Evolutionary conservation across 2,888 invertebrate genomes (phyloP), one percentile per base, ranked within the genome.

Genomic region (Eupithecia subfuscata): DNA sequence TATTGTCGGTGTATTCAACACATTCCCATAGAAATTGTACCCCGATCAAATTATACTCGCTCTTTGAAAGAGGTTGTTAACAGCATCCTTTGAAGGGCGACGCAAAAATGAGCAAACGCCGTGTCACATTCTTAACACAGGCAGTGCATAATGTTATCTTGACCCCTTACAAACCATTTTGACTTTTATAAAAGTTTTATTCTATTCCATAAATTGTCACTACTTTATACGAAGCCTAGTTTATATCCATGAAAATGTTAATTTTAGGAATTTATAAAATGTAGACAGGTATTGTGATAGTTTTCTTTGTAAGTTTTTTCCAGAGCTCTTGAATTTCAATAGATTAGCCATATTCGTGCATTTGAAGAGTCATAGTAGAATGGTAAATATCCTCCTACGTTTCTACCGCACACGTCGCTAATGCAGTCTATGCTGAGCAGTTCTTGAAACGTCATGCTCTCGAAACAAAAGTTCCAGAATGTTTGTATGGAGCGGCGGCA

Each of bases 11-110:
- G 86, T 87, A 89, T 91, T 90, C 87, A 88, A 87, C 84, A 85
- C 82, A 89, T 93, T 94, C 92, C 90, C 91, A 93, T 92, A 94
- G 93, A 93, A 93, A 92, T 83, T 87, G 87, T 90, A 94, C 94
- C 95, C 95, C 90, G 92, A 93, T 92, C 90, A 92, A 93, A 94
- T 94, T 94, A 94, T 95, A 85, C 91, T 90, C 90, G 93, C 90
- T 92, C 92, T 93, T 94, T 95, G 85, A 93, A 89, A 91, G 89
- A 89, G 89, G 92, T 93, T 95, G 95, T 95, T 95, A 95, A 95
- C 95, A 94, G 93, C 93, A 92, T 93, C 93, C 91, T 86, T 91
- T 94, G 89, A 93, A 94, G 91, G 84, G 91, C 85, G 90, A 85
- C 91, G 90, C 89, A 90, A 88, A 94, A 95, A 91, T 93, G 95